Base-by-base conservation (phyloP, 1,140 invertebrate species). In the Laupala kohalensis region DNA sequence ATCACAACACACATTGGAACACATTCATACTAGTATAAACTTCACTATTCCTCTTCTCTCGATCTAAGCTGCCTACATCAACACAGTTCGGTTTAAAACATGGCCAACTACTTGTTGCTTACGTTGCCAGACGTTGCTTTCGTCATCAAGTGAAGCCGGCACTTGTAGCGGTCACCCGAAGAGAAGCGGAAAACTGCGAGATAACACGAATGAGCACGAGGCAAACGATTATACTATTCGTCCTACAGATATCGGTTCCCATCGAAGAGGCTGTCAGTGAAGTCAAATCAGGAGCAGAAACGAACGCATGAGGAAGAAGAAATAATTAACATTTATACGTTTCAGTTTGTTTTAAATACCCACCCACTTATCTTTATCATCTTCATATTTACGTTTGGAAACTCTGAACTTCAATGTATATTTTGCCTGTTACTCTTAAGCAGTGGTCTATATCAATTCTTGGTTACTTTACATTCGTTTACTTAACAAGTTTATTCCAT, bases 81-180 rank as follows among this genome's bases (percentile, higher is more conserved):
- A 53, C 37, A 53, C 37, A 13, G 37, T 19, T 13, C 37, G 13
- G 53, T 71, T 71, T 66, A 71, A 71, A 71, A 71, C n/a, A 71
- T 53, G 70, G 28, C 64, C 63, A 71, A 64, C 70, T 26, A 71
- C 70, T 71, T 71, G 70, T 71, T 71, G 70, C 64, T 64, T 37
- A 62, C 28, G 26, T 53, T 27, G 64, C 25, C 19, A 64, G n/a
- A 63, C 63, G 26, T 23, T 68, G 67, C 67, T 68, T 37, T 68
- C 67, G 67, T 68, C 67, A 68, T 23, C 67, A 68, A 68, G 26
- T 37, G 27, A 27, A 68, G 67, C 67, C 67, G 67, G 67, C 25
- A n/a, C 67, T 25, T 6, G 28, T 28, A 67, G 67, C 67, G 67
- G 67, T 67, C 28, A 68, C 27, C 26, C 67, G 67, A 30, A 37